Conservation (phyloP, 2,888 invertebrate species). For the Hypena proboscidalis region DNA sequence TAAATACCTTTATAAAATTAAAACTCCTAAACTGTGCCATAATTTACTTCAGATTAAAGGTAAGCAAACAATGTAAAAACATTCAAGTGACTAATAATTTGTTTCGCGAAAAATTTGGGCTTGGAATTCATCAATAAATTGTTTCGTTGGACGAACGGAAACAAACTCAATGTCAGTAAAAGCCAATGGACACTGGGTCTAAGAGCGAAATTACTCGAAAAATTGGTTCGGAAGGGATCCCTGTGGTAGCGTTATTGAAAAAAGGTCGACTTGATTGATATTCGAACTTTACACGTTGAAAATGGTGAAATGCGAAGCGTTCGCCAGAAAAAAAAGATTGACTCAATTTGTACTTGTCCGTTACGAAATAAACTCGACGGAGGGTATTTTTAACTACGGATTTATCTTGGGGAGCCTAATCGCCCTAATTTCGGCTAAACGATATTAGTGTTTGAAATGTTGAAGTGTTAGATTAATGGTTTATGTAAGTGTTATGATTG, state of each 20-base stretch:
- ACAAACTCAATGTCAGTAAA: conserved; percentile 39
- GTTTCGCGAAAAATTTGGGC: conserved; percentile 23
- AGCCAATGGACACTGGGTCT: conserved; percentile 60
- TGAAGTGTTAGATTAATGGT: conserved; percentile 60
- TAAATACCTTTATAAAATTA: too few species aligned
- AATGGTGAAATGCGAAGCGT: conserved; percentile 72
- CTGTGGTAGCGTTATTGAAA: conserved; percentile 80
- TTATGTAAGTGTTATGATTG: conserved; percentile 54
- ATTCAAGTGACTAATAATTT: conserved; percentile 6
- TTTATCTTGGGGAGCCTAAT: conserved; percentile 75
- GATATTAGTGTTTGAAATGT: conserved; percentile 62
- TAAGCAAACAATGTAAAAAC: neutral
- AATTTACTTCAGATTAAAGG: too few species aligned
- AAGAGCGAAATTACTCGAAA: conserved; percentile 76
- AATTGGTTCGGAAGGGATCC: conserved; percentile 68
- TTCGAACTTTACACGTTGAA: conserved; percentile 81
- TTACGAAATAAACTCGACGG: conserved; percentile 77
- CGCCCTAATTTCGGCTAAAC: conserved; percentile 66
- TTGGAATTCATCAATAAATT: conserved; percentile 52
- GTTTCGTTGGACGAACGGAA: conserved; percentile 43
- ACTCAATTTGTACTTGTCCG: conserved; percentile 84
- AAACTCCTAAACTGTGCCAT: too few species aligned
- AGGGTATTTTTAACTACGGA: conserved; percentile 77
- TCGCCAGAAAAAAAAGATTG: conserved; percentile 80
- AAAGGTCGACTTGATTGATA: conserved; percentile 83